Evolutionary conservation across 2,113 vertebrate genomes (phyloP).

Genomic region (Equus quagga): DNA sequence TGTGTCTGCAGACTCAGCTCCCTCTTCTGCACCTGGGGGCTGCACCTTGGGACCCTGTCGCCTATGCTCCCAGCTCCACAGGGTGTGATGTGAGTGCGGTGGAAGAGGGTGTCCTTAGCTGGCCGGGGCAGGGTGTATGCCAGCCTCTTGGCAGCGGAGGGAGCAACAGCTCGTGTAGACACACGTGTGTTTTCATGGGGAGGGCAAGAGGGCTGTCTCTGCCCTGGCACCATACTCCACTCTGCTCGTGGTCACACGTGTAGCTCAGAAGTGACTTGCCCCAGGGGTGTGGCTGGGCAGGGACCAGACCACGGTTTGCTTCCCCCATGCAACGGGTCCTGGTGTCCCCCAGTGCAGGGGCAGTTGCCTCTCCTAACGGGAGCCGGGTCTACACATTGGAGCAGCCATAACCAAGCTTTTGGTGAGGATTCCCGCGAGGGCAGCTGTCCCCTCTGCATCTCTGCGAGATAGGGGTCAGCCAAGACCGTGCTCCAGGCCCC

Average conservation of each 20-base stretch:
- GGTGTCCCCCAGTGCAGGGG: accelerated
- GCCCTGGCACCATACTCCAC: not conserved
- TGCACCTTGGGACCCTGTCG: accelerated
- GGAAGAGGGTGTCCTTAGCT: not conserved
- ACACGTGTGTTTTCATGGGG: accelerated
- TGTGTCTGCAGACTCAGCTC: not conserved
- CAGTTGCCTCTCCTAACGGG: accelerated
- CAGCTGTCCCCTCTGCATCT: accelerated
- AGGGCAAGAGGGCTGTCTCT: accelerated
- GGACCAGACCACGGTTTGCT: too few relatives aligned
- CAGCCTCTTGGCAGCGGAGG: accelerated
- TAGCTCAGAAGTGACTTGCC: not conserved
- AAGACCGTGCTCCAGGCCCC: not conserved
- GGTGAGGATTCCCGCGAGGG: accelerated
- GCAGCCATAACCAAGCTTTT: not conserved
- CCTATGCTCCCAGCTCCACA: not conserved
- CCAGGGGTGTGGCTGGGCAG: accelerated
- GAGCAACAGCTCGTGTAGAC: accelerated
- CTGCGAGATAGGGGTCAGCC: not conserved
- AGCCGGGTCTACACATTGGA: not conserved
- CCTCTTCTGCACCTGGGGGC: too few relatives aligned
- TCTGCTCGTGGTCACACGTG: not conserved
- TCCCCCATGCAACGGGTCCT: accelerated
- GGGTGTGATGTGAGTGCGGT: accelerated
- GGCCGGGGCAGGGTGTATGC: accelerated